Percentiles rank a stretch among this genome's conserved stretches.
phyloP scores from a whole-genome alignment of 2,113 vertebrate genomes.

The Morone saxatilis region DNA sequence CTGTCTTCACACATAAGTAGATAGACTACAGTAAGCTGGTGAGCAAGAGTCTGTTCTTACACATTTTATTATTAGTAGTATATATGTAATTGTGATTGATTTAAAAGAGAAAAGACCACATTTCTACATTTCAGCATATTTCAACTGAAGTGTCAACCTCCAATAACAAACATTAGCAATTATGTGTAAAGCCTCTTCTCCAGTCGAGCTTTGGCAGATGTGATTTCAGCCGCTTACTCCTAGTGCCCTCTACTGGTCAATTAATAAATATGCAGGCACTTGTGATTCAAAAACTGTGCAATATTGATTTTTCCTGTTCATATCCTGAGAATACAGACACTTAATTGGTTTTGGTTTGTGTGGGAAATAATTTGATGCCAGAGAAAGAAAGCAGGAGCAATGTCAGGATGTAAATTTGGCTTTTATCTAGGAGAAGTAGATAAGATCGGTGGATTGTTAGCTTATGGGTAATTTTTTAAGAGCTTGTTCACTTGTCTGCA shows the following conservation, averaged over 20 bases:
- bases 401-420: neutral
- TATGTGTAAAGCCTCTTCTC: neutral
- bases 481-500: neutral
- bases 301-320: neutral
- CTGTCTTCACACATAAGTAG: neutral
- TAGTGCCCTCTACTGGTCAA: slow-evolving; percentile 72
- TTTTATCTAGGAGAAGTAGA: slow-evolving; percentile 2
- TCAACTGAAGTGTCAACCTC: neutral
- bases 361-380: neutral
- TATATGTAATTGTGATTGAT: neutral
- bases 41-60: neutral
- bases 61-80: neutral
- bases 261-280: neutral
- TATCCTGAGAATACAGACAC: neutral
- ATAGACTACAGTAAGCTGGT: neutral
- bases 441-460: neutral
- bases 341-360: neutral
- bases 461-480: neutral
- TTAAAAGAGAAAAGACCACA: neutral
- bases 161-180: neutral
- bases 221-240: slow-evolving; percentile 26
- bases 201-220: neutral
- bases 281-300: neutral
- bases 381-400: neutral
- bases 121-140: neutral